Base-by-base conservation (phyloP, 37 sponge, comb jelly and placozoan species). In the Oopsacas minuta region DNA sequence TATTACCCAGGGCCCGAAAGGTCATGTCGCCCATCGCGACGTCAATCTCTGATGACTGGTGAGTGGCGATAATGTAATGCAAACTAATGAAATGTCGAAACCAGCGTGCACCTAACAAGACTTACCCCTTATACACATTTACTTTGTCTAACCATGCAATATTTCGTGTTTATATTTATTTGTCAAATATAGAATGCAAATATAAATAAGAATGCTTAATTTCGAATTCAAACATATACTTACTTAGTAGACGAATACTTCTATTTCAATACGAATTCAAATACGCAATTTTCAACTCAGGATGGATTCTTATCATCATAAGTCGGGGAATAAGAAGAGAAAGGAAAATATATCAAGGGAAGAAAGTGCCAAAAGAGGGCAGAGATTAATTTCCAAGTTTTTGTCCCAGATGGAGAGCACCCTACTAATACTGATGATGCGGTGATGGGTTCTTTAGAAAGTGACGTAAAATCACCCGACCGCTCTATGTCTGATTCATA, bases 251-350 rank as follows among this genome's bases (percentile, higher is more conserved):
- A n/a, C n/a, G n/a, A n/a, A n/a, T n/a, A n/a, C n/a, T n/a, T n/a
- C n/a, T n/a, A n/a, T n/a, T n/a, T n/a, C n/a, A n/a, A n/a, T n/a
- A n/a, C n/a, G n/a, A n/a, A n/a, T n/a, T n/a, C n/a, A n/a, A n/a
- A n/a, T n/a, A n/a, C n/a, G n/a, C n/a, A n/a, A n/a, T n/a, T n/a
- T n/a, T n/a, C n/a, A n/a, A n/a, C n/a, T 10, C 22, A 61, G 28
- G 75, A 61, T 61, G 75, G 75, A 61, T 61, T 61, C 75, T 61
- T 61, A 61, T n/a, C 17, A 61, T 61, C 75, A 61, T 61, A 61
- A 61, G 75, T 61, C 75, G 75, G 75, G 75, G 75, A 61, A 34
- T n/a, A 61, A 61, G 75, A 61, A 61, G 75, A 61, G 75, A 61
- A 3, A 61, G 75, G 75, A 12, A 34, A 61, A 61, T 25, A 61